Evolutionary conservation across 1,140 invertebrate species (phyloP).

Genomic region (Zaprionus taronus): DNA sequence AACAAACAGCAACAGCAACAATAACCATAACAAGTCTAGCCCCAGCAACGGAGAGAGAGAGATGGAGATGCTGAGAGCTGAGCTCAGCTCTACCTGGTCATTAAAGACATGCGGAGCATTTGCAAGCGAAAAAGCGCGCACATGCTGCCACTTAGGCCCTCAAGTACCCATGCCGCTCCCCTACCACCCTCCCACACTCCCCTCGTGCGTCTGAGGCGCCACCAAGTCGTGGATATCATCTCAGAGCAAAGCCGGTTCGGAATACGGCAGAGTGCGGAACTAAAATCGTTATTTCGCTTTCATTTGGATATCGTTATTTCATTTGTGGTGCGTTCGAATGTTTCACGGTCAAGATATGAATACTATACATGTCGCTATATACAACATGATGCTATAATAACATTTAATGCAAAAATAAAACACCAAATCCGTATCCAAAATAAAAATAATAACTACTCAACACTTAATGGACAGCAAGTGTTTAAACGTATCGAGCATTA

Average conservation of each 20-base stretch:
- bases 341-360: slow-evolving; percentile 71
- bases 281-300: slow-evolving; percentile 70
- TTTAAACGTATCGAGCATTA: slow-evolving; percentile 18
- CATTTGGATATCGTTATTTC: slow-evolving; percentile 42
- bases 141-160: slow-evolving; percentile 72
- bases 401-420: slow-evolving; percentile 72
- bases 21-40: slow-evolving; percentile 54
- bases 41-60: slow-evolving; percentile 25
- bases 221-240: slow-evolving; percentile 38
- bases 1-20: slow-evolving; percentile 57
- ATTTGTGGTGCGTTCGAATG: slow-evolving; percentile 54
- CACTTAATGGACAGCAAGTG: slow-evolving; percentile 57
- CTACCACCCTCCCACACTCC: slow-evolving; percentile 8
- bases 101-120: slow-evolving; percentile 52
- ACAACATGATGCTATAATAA: slow-evolving; percentile 53
- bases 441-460: slow-evolving; percentile 35
- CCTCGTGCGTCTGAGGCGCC: neutral
- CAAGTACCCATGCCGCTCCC: slow-evolving; percentile 57
- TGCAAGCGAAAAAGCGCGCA: slow-evolving; percentile 65
- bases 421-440: slow-evolving; percentile 13
- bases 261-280: slow-evolving; percentile 62
- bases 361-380: neutral
- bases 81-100: slow-evolving; percentile 34
- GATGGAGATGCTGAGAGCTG: slow-evolving; percentile 24
- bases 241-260: slow-evolving; percentile 67